Evolutionary conservation across 2,797 vertebrate species (phyloP), one percentile per base, ranked within the genome.

Genomic region (Protonibea diacanthus): DNA sequence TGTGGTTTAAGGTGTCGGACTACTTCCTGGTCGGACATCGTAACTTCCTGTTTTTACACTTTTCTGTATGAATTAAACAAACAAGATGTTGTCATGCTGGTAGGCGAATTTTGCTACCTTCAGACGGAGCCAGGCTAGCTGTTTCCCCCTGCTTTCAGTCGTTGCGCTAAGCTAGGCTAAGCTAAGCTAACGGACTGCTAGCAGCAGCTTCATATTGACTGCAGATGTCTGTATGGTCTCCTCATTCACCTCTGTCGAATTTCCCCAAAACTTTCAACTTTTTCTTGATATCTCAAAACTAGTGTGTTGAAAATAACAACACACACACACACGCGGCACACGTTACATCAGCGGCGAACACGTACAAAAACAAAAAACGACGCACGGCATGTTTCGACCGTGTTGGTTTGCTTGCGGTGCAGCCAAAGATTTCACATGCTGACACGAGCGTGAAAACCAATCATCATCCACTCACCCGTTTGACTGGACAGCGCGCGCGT

Each of bases 401-500:
- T n/a, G n/a, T n/a, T n/a, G 25, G 25, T 25, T 25, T 25, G 25
- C 3, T 25, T 25, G 25, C 25, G 25, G 25, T 25, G 25, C 25
- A 3, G 25, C 25, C 25, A 3, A 25, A 25, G 29, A 29, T 29
- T 29, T 29, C 29, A 29, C 5, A 29, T 4, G 27, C 27, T 29
- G 27, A 1, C 25, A 25, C 25, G 25, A 25, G 25, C 25, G 25
- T 29, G 5, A 29, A 87, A 84, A 71, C 64, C 81, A 76, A 78
- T 82, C 56, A 67, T 29, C 66, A 56, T 25, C 59, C 65, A 38
- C 45, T 69, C 68, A 7, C 18, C 8, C 20, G 23, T 53, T 48
- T 89, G 84, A 80, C 52, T 65, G 68, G 38, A 58, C 9, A 17
- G 56, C 33, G 3, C 33, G 3, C 10, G 52, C 27, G 53, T 74